Evolutionary conservation across 2,113 vertebrate species (phyloP), one percentile per base, ranked within the genome.

Genomic region (Cochlearius cochlearius): DNA sequence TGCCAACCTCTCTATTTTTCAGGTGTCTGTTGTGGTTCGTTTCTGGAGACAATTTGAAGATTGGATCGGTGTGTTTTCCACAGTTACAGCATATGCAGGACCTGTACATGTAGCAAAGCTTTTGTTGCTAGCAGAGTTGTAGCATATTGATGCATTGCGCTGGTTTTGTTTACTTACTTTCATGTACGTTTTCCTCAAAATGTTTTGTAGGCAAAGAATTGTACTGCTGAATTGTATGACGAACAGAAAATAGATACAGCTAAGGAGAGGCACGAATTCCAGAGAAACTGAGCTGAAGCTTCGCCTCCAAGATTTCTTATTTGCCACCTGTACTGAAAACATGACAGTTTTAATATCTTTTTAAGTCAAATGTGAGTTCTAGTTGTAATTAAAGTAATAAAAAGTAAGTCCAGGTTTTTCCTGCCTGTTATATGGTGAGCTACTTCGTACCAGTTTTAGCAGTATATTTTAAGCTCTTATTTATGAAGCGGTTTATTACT

Each of bases 391-490:
- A 29, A 27, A 8, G 30, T 20, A 17, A 11, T 38, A 29, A 34
- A 56, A 82, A 47, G 11, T 12, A 20, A 8, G 9, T 43, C 53
- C 12, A 67, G 26, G 1, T n/a, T 39, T 43, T 32, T 36, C 9
- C 9, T 41, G 8, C 26, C 29, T 52, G 7, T 30, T 59, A 10
- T 0, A 1, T 32, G 13, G 10, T 16, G 23, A 21, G 9, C 17
- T 45, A 38, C 34, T 59, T 9, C 5, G 23, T 23, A 7, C 20
- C 10, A 21, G 9, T 29, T 59, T 43, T 7, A n/a, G 38, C 29
- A 62, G 10, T 55, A 29, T 66, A 12, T 55, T 80, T 55, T 43
- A 66, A 66, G 32, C 19, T 29, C 9, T 45, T 18, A 7, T 9
- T 66, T 66, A 29, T 17, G 15, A 80, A 66, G 62, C 25, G 11